phyloP scores from a whole-genome alignment of 1,140 invertebrate genomes.

The Aporrectodea caliginosa region DNA sequence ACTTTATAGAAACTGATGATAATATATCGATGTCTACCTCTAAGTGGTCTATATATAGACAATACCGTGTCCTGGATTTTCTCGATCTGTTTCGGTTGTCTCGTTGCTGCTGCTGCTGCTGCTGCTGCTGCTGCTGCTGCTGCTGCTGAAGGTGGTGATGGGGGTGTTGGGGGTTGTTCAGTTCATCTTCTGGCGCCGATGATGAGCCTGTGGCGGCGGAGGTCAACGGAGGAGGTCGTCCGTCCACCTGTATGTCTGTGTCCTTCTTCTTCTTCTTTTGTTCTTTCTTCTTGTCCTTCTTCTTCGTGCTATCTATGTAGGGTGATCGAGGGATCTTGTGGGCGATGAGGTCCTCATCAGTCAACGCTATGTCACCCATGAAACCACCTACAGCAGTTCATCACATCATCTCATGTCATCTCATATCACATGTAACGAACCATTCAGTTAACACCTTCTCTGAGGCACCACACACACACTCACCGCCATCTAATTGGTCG shows the following conservation, averaged over 20 bases:
- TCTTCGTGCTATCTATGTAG: background rate
- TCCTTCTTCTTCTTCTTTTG: background rate
- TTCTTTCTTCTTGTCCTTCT: background rate
- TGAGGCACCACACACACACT: too few relatives aligned
- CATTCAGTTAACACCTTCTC: too few relatives aligned
- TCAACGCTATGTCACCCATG: slow-evolving; percentile 30
- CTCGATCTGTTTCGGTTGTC: too few relatives aligned
- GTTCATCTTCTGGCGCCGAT: background rate
- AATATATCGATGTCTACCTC: background rate
- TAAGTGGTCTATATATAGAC: too few relatives aligned
- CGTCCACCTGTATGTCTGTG: background rate
- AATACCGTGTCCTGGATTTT: too few relatives aligned
- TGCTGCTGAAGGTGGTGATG: background rate
- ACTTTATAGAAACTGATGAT: background rate
- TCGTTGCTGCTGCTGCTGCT: too few relatives aligned
- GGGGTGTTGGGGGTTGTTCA: background rate
- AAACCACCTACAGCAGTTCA: slow-evolving; percentile 20
- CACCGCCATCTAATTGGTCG: too few relatives aligned
- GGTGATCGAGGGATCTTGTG: background rate
- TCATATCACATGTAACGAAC: too few relatives aligned
- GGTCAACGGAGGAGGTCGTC: background rate
- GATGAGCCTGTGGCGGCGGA: background rate
- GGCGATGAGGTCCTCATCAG: slow-evolving; percentile 17
- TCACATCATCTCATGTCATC: too few relatives aligned
- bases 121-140: too few relatives aligned